Evolutionary conservation across 2,113 vertebrate genomes (phyloP), one percentile per base, ranked within the genome.

Genomic region (Cepphus grylle): DNA sequence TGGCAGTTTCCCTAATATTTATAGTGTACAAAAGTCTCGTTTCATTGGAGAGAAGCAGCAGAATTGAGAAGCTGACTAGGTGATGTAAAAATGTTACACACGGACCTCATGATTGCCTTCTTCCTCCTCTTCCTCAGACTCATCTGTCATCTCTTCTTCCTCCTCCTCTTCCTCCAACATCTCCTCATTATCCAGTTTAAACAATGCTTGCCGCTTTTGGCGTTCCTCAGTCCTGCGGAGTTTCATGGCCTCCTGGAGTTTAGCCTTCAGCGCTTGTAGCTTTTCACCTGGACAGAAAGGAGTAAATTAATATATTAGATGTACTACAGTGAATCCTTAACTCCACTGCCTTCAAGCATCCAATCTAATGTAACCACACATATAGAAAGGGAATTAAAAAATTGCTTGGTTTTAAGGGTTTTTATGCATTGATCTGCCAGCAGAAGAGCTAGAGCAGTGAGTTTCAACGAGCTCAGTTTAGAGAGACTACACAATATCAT

Each of bases 161-260:
- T 99, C 99, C 34, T 99, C 99, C 0, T 99, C 99, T 10, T 99
- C 98, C 53, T 99, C 98, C 80, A 98, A 97, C 74, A 99, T 98
- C 11, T 99, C 99, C 96, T 99, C 99, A n/a, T 99, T 99, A 97
- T 99, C 99, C 21, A 99, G 98, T 47, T 98, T 98, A 71, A 98
- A 97, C 38, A 99, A 95, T 0, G 99, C 99, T 2, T 98, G 98
- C 12, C 98, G 97, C 79, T 99, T 99, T 6, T 96, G 98, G 25
- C 99, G 96, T 36, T 99, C 99, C 97, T 99, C 99, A 34, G 86
- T 95, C 73, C 99, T 98, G 65, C 98, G 98, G 25, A 98, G 98
- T n/a, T 99, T 99, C 99, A 99, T 99, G 94, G 99, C 99, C 81
- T 98, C 98, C 98, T 99, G 99, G 12, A 99, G 98, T 71, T 99